Evolutionary conservation across 2,888 invertebrate genomes (phyloP).

Genomic region (Tillus elongatus): DNA sequence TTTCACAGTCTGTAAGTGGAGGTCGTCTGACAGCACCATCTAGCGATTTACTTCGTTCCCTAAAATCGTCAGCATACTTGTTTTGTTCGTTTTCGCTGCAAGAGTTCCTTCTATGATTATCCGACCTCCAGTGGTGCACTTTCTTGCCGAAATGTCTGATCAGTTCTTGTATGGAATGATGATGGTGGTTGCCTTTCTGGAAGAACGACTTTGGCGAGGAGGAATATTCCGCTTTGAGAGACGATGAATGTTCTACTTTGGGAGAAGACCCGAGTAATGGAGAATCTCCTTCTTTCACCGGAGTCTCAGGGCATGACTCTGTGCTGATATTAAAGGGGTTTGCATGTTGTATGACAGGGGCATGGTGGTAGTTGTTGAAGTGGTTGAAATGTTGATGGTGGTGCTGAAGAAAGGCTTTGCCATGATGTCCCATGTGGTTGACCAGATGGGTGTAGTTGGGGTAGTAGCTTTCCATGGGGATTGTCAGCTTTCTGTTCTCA

Average conservation of each 20-base stretch:
- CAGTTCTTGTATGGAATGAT: slow-evolving; percentile 66
- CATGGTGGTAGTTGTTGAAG: slow-evolving; percentile 23
- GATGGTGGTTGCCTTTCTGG: slow-evolving; percentile 41
- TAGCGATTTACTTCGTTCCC: slow-evolving; percentile 69
- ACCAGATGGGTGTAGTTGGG: too few relatives aligned
- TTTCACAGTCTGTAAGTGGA: slow-evolving; percentile 62
- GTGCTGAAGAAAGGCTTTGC: too few relatives aligned
- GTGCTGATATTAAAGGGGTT: slow-evolving; percentile 22
- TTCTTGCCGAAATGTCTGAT: slow-evolving; percentile 68
- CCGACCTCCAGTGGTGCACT: slow-evolving; percentile 59
- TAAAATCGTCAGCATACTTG: slow-evolving; percentile 55
- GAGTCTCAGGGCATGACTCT: slow-evolving; percentile 33
- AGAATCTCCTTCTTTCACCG: slow-evolving; percentile 27
- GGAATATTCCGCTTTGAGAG: slow-evolving; percentile 24
- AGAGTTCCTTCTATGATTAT: slow-evolving; percentile 32
- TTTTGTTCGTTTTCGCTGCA: slow-evolving; percentile 45
- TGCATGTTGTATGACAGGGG: slow-evolving; percentile 24
- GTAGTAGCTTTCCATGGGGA: neutral
- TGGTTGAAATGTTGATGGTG: slow-evolving; percentile 26
- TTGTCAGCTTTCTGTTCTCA: neutral
- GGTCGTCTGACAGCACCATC: slow-evolving; percentile 51
- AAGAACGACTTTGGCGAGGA: slow-evolving; percentile 20
- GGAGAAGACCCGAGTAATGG: slow-evolving; percentile 22
- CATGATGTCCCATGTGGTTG: too few relatives aligned
- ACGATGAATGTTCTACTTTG: too few relatives aligned